phyloP scores from a whole-genome alignment of 2,113 vertebrate species.

The Micromys minutus region DNA sequence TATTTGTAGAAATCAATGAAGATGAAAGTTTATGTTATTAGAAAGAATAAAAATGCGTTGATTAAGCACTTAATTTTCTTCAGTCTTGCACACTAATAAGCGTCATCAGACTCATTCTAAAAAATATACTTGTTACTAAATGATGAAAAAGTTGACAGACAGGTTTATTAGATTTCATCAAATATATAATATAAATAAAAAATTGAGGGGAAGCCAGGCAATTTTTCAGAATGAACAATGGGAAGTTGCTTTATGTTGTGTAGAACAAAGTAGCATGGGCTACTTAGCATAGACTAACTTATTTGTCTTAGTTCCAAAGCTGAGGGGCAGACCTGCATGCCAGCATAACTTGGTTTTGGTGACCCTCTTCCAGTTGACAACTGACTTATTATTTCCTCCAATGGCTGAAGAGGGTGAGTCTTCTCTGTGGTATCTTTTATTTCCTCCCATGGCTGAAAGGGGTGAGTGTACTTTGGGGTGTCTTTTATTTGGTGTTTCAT shows the following conservation, averaged over 20 bases:
- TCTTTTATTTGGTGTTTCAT: background rate
- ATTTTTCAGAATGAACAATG: conserved; percentile 14
- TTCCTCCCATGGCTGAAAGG: background rate
- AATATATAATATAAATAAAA: conserved; percentile 29
- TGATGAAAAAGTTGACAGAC: conserved; percentile 46
- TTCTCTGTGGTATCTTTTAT: too few relatives aligned
- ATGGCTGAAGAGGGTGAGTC: background rate
- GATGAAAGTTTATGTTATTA: conserved; percentile 40
- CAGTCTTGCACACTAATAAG: conserved; percentile 18
- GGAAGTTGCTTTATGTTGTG: background rate
- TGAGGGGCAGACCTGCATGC: background rate
- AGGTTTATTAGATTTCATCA: background rate
- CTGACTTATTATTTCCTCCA: background rate
- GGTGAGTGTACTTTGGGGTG: background rate
- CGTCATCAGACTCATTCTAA: conserved; percentile 37
- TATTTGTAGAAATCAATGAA: conserved; percentile 22
- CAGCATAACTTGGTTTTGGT: background rate
- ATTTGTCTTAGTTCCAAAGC: background rate
- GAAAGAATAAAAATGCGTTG: background rate
- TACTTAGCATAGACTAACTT: background rate
- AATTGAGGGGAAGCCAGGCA: background rate
- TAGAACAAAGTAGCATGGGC: too few relatives aligned
- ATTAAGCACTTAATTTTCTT: conserved; percentile 56
- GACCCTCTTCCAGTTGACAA: background rate
- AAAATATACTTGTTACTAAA: conserved; percentile 25